Evolutionary conservation across 2,797 vertebrate genomes (phyloP).

Genomic region (Remorina albescens): DNA sequence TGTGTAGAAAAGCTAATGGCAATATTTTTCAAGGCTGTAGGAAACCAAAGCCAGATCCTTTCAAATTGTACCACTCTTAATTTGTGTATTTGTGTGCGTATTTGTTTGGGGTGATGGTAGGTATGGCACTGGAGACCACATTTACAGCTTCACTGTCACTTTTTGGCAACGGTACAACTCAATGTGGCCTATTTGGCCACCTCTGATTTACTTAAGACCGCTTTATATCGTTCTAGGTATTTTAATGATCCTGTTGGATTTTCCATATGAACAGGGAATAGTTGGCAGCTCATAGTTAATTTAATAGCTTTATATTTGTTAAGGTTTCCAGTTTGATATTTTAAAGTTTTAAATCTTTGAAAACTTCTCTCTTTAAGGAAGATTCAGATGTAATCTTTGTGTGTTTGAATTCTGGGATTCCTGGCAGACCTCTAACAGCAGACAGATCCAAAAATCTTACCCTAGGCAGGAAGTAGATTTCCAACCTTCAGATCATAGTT

Average conservation of each 20-base stretch:
- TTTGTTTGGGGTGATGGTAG: conserved; percentile 7
- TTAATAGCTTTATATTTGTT: background rate
- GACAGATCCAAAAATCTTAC: conserved; percentile 12
- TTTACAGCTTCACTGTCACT: conserved; percentile 24
- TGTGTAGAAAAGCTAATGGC: conserved; percentile 60
- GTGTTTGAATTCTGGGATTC: conserved; percentile 34
- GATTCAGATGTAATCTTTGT: conserved; percentile 37
- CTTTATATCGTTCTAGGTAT: conserved; percentile 12
- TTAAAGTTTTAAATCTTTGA: background rate
- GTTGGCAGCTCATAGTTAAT: background rate
- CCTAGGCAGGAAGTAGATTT: background rate
- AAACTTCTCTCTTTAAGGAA: background rate
- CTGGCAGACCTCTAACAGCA: conserved; percentile 15
- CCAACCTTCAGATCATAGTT: conserved; percentile 10
- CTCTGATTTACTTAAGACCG: background rate
- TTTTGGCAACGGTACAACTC: background rate
- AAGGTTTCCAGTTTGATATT: conserved; percentile 8
- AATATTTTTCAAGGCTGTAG: conserved; percentile 56
- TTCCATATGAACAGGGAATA: conserved; percentile 1
- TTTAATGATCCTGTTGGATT: conserved; percentile 7
- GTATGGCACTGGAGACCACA: conserved; percentile 26
- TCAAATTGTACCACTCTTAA: conserved; percentile 26
- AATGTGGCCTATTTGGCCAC: conserved; percentile 3
- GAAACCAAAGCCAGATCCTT: conserved; percentile 50
- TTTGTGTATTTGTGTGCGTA: conserved; percentile 4